Percentiles rank a stretch among this genome's conserved stretches.
phyloP scores from a whole-genome alignment of 2,797 vertebrate species.

The Crenuchus spilurus region DNA sequence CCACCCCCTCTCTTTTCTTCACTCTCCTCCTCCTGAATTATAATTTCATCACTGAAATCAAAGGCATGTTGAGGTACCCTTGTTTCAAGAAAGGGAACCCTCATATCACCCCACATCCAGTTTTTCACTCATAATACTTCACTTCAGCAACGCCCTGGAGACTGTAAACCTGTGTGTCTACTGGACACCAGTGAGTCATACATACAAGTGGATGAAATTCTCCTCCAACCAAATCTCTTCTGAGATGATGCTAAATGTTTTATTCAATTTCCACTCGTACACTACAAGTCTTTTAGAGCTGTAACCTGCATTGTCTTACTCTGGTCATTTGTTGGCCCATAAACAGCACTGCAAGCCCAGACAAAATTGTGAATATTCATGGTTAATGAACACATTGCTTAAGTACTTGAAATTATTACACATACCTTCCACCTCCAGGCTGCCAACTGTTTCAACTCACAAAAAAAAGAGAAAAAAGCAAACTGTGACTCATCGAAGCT shows the following conservation, averaged over 20 bases:
- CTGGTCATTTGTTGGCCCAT: slow-evolving; percentile 14
- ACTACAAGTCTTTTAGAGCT: slow-evolving; percentile 11
- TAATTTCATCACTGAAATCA: slow-evolving; percentile 81
- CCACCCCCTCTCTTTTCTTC: slow-evolving; percentile 65
- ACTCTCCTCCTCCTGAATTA: slow-evolving; percentile 62
- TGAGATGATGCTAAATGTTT: slow-evolving; percentile 21
- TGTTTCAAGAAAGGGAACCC: slow-evolving; percentile 56
- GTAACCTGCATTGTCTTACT: background rate
- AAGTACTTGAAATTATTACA: slow-evolving; percentile 2
- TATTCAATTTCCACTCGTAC: slow-evolving; percentile 25
- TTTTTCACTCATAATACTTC: slow-evolving; percentile 29
- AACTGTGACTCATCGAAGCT: slow-evolving; percentile 53
- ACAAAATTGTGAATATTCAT: slow-evolving; percentile 1
- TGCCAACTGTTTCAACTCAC: slow-evolving; percentile 22
- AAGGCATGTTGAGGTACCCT: slow-evolving; percentile 70
- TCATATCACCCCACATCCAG: slow-evolving; percentile 16
- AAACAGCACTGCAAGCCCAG: slow-evolving; percentile 21
- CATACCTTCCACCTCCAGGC: slow-evolving; percentile 5
- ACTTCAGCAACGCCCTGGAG: slow-evolving; percentile 18
- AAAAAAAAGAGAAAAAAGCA: background rate
- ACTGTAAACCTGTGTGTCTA: slow-evolving; percentile 21
- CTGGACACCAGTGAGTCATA: slow-evolving; percentile 41
- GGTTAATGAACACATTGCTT: slow-evolving; percentile 18
- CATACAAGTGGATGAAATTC: slow-evolving; percentile 45
- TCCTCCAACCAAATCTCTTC: slow-evolving; percentile 41